A percentile compares a stretch with the other conserved stretches of the same genome.
phyloP scores from a whole-genome alignment of 1,140 invertebrate species.

The Tigriopus japonicus region DNA sequence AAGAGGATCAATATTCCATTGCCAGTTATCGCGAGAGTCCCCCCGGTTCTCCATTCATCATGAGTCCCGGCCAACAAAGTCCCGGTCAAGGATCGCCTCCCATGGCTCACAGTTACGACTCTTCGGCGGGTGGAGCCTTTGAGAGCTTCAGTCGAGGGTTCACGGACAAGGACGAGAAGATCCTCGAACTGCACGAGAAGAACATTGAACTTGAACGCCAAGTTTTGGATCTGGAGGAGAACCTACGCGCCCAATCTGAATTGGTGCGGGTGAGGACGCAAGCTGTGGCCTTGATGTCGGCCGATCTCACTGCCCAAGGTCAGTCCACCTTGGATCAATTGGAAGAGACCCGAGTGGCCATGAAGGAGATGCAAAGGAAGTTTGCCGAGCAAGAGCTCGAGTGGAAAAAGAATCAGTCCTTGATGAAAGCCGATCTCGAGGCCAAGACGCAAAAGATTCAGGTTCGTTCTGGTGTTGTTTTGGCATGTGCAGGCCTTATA shows the following conservation, averaged over 20 bases:
- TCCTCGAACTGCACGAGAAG: conserved; percentile 2
- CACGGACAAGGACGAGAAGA: conserved; percentile 7
- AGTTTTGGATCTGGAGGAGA: conserved; percentile 20
- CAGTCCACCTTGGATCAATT: conserved; percentile 45
- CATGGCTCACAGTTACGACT: not conserved
- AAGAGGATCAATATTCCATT: not conserved
- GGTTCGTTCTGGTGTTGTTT: no score
- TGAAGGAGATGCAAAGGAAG: conserved; percentile 55
- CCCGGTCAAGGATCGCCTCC: not conserved
- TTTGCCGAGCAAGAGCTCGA: conserved; percentile 47
- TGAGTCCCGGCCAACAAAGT: conserved; percentile 2
- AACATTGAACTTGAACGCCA: conserved; percentile 12
- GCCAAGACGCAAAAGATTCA: conserved; percentile 33
- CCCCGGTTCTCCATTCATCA: not conserved
- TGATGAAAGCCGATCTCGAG: conserved; percentile 33
- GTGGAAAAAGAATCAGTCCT: conserved; percentile 43
- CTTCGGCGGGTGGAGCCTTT: not conserved
- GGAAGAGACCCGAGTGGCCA: conserved; percentile 55
- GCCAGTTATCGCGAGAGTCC: not conserved
- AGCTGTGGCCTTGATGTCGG: conserved; percentile 54
- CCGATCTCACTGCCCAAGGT: conserved; percentile 44
- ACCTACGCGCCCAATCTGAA: conserved; percentile 58
- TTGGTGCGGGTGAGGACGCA: conserved; percentile 62
- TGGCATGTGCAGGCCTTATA: no score
- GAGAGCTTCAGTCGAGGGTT: not conserved